These are phyloP conservation scores for Pediacus dermestoides DNA, from an alignment of 2,888 invertebrate genomes.

Conservation along the genomic window DNA sequence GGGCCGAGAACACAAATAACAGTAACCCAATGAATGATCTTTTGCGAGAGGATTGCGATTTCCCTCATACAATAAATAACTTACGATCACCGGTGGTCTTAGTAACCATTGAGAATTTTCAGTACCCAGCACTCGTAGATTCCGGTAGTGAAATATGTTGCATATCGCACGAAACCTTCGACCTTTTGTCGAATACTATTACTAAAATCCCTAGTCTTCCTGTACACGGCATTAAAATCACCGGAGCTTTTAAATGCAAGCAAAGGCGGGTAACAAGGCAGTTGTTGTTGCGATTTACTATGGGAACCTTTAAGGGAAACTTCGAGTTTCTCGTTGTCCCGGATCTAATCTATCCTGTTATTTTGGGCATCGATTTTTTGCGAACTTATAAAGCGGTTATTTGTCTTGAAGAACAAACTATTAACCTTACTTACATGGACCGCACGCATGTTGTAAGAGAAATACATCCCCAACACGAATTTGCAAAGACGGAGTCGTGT, in stretches of 20 bases:
- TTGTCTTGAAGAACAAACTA: no score
- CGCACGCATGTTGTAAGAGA: no score
- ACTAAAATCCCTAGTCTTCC: background rate
- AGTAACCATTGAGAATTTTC: background rate
- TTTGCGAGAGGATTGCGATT: background rate
- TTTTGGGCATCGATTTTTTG: slow-evolving; percentile 1
- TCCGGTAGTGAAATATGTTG: slow-evolving; percentile 2
- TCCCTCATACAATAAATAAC: background rate
- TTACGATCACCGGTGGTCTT: background rate
- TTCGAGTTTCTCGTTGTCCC: slow-evolving; percentile 1
- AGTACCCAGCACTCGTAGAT: background rate
- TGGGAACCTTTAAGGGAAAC: background rate
- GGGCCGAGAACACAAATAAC: background rate
- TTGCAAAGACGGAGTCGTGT: no score
- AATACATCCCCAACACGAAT: no score
- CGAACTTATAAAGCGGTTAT: background rate
- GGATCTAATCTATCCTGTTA: background rate
- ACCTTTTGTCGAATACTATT: background rate
- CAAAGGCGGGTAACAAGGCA: slow-evolving; percentile 1
- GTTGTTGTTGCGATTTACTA: background rate
- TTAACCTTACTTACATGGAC: no score
- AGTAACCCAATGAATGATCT: background rate
- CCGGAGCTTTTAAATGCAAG: no score
- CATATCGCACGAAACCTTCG: background rate
- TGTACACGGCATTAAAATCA: background rate